Evolutionary conservation across 1,140 invertebrate species (phyloP), one percentile per base, ranked within the genome.

Genomic region (Hylaeus volcanicus): DNA sequence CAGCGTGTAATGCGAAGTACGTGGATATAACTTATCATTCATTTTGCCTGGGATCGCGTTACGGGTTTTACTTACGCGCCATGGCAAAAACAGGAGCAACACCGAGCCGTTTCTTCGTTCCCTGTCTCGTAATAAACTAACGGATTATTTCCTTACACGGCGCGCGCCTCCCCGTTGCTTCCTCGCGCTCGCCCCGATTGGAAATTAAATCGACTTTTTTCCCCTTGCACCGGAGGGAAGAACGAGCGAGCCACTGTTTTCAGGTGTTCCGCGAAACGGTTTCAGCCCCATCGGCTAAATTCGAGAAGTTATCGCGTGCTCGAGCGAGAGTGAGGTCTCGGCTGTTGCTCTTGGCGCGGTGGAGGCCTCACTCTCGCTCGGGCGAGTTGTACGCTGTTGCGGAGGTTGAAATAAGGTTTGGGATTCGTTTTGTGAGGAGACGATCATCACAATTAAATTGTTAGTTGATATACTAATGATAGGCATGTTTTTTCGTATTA

Each of bases 91-190:
- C 74, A 41, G 39, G 70, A 43, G 70, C 60, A 56, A 83, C 56
- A 41, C 60, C 45, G 55, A 26, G 45, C 26, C 3, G 71, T 15
- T 26, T 56, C 66, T 74, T 75, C 72, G 72, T 75, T 74, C 71
- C 60, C 69, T 55, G 41, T 65, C 65, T 85, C 72, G 74, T 79
- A 86, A 86, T 76, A 83, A 86, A 64, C 83, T 85, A 85, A 85
- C 83, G 84, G 83, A 85, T 82, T 79, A 79, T 79, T 74, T 74
- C 77, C 77, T 79, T 74, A 56, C 26, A 55, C 77, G 71, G 77
- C 41, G 61, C 61, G 45, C 51, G 26, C 51, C 55, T 53, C 39
- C n/a, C 48, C 12, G 37, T 37, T 6, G 15, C 41, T 45, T 5
- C 45, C 15, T 5, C 26, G 12, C 53, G 12, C 5, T 1, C n/a